Base-by-base conservation (phyloP, 2,797 vertebrate species). In the Lacerta bilineata region DNA sequence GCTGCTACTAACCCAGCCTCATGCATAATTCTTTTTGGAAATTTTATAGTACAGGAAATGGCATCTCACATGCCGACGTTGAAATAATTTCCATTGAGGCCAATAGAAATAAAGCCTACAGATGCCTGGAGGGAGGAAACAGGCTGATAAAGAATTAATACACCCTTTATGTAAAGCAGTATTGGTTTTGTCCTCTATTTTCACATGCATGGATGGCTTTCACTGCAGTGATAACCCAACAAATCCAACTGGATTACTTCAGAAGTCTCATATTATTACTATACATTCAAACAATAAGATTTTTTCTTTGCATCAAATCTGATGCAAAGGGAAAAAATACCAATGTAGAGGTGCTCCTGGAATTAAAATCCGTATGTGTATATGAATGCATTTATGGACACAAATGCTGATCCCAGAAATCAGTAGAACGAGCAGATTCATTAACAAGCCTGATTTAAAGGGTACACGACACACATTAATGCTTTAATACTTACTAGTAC, bases 121-220 rank as follows among this genome's bases (percentile, higher is more conserved):
- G 84, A 71, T 1, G 23, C 64, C 1, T 1, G 55, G 61, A 85
- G 72, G 76, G 50, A 72, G 41, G 43, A 86, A 86, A 43, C 20
- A 79, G 66, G 10, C 74, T 82, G 82, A 33, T 74, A 33, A 66
- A 85, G 79, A 88, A 88, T 79, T 78, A 79, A 83, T 79, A 79
- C 33, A 41, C 18, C 41, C 41, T 77, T 41, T 80, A 46, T 71
- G 43, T 80, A 87, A 77, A 88, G 36, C 80, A 83, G 68, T 39
- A 27, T 79, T 41, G 4, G 1, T 66, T 77, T 39, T 25, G 41
- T 68, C 6, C 15, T 68, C 55, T 72, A 13, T 69, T 88, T 64
- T 74, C 59, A 59, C 20, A 25, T 80, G 75, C 33, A 91, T 50
- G 36, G 66, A 46, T 36, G 36, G n/a, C 43, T 87, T 87, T 25